Conservation (phyloP, 2,888 invertebrate species). For the Drosophila antonietae region DNA sequence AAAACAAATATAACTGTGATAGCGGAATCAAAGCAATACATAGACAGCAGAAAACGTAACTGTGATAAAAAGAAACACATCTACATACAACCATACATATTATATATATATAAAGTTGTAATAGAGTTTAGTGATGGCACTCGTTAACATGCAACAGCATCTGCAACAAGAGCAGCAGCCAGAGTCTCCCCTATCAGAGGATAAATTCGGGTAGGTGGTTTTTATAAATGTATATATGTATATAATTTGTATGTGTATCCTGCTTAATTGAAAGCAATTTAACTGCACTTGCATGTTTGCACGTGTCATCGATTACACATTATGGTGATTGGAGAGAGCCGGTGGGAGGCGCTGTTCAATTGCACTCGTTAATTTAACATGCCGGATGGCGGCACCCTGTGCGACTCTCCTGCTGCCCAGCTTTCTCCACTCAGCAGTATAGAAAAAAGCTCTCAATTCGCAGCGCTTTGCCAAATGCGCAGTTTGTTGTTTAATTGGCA, state of each 20-base stretch:
- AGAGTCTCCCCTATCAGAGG: conserved; percentile 23
- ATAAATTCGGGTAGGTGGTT: conserved; percentile 46
- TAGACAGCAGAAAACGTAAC: conserved; percentile 41
- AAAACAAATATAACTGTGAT: conserved; percentile 70
- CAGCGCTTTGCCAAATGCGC: conserved; percentile 76
- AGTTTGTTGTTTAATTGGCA: conserved; percentile 65
- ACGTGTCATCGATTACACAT: conserved; percentile 56
- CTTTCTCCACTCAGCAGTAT: conserved; percentile 10
- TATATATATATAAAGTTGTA: conserved; percentile 19
- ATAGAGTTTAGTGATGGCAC: conserved; percentile 23
- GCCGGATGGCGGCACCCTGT: conserved; percentile 3
- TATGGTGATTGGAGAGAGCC: neutral
- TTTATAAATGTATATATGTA: neutral
- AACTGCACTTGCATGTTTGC: conserved; percentile 26
- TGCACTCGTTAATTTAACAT: conserved; percentile 33
- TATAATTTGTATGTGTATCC: neutral
- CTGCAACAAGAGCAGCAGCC: conserved; percentile 9
- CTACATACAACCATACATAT: conserved; percentile 6
- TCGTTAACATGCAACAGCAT: conserved; percentile 33
- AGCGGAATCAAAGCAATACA: conserved; percentile 38
- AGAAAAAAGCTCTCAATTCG: conserved; percentile 54
- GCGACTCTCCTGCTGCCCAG: neutral
- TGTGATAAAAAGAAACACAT: conserved; percentile 43
- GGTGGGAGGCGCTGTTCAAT: conserved; percentile 3
- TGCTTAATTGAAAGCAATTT: conserved; percentile 10